Conservation (phyloP, 2,113 vertebrate species). For the Otus sunia region DNA sequence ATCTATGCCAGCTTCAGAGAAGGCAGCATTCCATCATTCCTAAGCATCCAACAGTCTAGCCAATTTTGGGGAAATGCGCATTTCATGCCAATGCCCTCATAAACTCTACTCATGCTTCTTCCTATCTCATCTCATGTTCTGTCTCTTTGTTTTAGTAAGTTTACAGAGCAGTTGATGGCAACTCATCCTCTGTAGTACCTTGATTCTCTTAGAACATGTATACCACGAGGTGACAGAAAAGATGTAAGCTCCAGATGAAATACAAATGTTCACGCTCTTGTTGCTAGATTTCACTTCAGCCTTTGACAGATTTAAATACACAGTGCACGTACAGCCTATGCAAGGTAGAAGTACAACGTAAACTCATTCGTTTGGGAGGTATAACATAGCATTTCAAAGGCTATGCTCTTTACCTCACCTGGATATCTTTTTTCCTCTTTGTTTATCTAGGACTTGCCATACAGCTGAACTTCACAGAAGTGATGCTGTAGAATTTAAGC, state of each 20-base stretch:
- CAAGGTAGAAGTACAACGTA: not conserved
- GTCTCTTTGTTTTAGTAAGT: not conserved
- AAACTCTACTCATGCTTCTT: not conserved
- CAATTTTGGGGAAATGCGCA: not conserved
- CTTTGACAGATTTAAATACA: not conserved
- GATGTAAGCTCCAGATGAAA: not conserved
- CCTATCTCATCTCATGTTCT: not conserved
- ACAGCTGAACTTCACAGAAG: not conserved
- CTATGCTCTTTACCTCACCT: not conserved
- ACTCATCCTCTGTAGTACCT: not conserved
- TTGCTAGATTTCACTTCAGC: not conserved
- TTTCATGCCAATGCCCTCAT: not conserved
- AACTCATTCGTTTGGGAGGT: not conserved
- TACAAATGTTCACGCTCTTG: not conserved
- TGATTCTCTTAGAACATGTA: not conserved
- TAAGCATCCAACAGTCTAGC: not conserved
- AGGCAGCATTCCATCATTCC: constrained; percentile 16
- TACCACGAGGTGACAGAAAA: not conserved
- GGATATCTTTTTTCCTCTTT: not conserved
- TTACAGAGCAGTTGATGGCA: not conserved
- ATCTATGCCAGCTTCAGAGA: constrained; percentile 36
- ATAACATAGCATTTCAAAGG: not conserved
- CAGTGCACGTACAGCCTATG: not conserved
- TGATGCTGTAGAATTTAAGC: not conserved
- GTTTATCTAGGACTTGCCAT: not conserved